Evolutionary conservation across 2,113 vertebrate species (phyloP), one percentile per base, ranked within the genome.

Genomic region (Colossoma macropomum): DNA sequence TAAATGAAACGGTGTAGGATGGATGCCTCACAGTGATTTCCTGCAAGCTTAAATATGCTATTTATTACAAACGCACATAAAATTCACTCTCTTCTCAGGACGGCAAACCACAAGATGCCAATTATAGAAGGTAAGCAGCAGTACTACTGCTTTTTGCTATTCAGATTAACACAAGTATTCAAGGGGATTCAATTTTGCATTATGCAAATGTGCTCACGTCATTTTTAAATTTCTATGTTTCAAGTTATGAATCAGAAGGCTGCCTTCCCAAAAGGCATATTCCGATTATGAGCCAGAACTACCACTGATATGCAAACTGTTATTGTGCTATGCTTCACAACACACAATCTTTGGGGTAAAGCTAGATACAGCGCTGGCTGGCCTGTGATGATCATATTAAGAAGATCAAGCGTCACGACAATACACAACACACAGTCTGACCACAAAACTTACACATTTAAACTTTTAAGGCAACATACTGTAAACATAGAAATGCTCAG

Each of bases 11-110:
- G 92, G 95, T 96, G 96, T 93, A 96, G 96, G 97, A 96, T 94
- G 94, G 97, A 98, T 97, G 97, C 95, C 95, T 96, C 94, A 95
- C 95, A 95, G 97, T 97, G 97, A 98, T 97, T 97, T 96, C 97
- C 95, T 97, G 96, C 96, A 95, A 95, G 97, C 96, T 96, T 98
- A 98, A 98, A 98, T 97, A 97, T 96, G 97, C 96, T 97, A 98
- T 99, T 98, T 98, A 98, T 99, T 98, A 99, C 96, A 94, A 95
- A 94, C 95, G 95, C 96, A 96, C 95, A 96, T 96, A 96, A 97
- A 95, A 96, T 96, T 95, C 96, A 95, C 94, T 95, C 96, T 96
- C 86, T 92, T 95, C 96, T 96, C 92, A 96, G 96, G 96, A 98
- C 96, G 95, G 96, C 96, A 97, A 97, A 96, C 96, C 93, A 94